Base-by-base conservation (phyloP, 2,888 invertebrate species). In the Papilio protenor region DNA sequence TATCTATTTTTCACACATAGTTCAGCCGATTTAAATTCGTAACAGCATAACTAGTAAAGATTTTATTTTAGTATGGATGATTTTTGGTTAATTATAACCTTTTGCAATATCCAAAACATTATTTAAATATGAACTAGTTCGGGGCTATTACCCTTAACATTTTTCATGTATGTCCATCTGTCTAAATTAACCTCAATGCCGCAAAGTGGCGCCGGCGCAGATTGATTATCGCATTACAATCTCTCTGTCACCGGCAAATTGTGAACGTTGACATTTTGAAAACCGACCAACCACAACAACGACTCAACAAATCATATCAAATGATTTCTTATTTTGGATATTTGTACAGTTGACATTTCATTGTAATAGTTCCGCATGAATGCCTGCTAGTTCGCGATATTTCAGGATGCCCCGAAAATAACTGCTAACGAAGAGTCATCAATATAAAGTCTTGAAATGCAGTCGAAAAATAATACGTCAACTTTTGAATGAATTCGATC, bases 141-240 rank as follows among this genome's bases (percentile, higher is more conserved):
- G 14, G 79, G 75, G 76, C 79, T 55, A 77, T 82, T 81, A 79
- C 77, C 69, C 71, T 73, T 76, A 74, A 79, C 73, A 75, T 77
- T 80, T 79, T 83, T 80, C 81, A 82, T 81, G 77, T 81, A 81
- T 80, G 82, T 79, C 80, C 81, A 82, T 84, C 81, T 79, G 81
- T 83, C 79, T 84, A 81, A 83, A 84, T 85, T 83, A 82, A 82
- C 80, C 79, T 76, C 81, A 76, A 78, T 81, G 82, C 78, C 80
- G 76, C 72, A 70, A 73, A 81, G 79, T 79, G 82, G 82, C 81
- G 83, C 80, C 81, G 76, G 82, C 81, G 78, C 78, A 80, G 81
- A 84, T 84, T 84, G 83, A 84, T 81, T 82, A 81, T 81, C 81
- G 77, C 79, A 81, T 82, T 80, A 80, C 81, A 80, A 82, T 82